Evolutionary conservation across 2,113 vertebrate genomes (phyloP).

Genomic region (Kryptolebias marmoratus): DNA sequence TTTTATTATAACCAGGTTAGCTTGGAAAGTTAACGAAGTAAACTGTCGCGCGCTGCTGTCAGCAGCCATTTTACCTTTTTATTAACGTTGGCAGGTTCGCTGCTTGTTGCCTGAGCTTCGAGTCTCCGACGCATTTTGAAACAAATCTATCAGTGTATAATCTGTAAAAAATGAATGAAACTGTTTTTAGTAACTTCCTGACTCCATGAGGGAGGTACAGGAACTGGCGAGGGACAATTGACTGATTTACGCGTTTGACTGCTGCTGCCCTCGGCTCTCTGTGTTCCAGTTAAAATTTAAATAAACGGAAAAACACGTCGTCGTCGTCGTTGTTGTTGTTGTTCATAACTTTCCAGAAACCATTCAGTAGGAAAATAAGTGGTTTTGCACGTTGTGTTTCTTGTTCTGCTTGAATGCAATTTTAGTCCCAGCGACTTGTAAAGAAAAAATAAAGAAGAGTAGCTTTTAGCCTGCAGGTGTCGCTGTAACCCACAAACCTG

Average conservation of each 20-base stretch:
- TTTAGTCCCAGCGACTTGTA: too few species aligned
- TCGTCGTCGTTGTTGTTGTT: too few species aligned
- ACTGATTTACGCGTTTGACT: background rate
- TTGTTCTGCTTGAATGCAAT: too few species aligned
- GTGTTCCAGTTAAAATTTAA: too few species aligned
- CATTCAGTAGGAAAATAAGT: too few species aligned
- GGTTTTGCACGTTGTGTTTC: too few species aligned
- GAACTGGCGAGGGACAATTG: conserved; percentile 33
- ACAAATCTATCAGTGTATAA: background rate
- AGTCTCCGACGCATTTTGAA: conserved; percentile 72
- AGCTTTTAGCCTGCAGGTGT: conserved; percentile 45
- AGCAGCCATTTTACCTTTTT: conserved; percentile 61
- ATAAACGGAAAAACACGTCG: too few species aligned
- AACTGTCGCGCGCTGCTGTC: background rate
- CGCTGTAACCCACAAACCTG: conserved; percentile 48
- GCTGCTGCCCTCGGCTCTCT: too few species aligned
- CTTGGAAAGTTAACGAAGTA: conserved; percentile 4
- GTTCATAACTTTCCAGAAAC: too few species aligned
- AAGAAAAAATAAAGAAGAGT: background rate
- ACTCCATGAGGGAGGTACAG: conserved; percentile 56
- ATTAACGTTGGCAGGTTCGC: conserved; percentile 31
- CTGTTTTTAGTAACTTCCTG: conserved; percentile 32
- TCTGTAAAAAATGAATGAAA: conserved; percentile 38
- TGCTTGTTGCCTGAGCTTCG: conserved; percentile 53
- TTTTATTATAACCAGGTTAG: background rate